These are phyloP conservation scores for Cantharis rufa DNA, from an alignment of 2,888 invertebrate species.

Conservation along the genomic window DNA sequence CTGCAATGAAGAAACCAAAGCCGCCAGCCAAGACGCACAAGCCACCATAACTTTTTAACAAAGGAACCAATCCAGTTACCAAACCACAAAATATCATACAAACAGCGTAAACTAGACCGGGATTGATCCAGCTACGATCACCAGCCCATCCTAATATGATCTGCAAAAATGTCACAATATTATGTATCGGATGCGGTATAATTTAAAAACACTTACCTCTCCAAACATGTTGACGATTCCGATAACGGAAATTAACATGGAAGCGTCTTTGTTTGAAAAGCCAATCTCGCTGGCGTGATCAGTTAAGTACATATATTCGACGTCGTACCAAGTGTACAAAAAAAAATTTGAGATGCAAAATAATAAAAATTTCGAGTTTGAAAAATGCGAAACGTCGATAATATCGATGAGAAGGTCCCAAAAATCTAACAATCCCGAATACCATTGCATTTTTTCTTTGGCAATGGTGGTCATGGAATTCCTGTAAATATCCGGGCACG, in stretches of 20 bases:
- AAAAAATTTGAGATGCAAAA: slow-evolving; percentile 89
- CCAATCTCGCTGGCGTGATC: slow-evolving; percentile 78
- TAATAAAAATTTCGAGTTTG: slow-evolving; percentile 71
- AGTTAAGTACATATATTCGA: slow-evolving; percentile 88
- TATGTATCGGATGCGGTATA: not conserved
- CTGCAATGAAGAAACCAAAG: slow-evolving; percentile 89
- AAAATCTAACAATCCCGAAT: slow-evolving; percentile 75
- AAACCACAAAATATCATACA: slow-evolving; percentile 77
- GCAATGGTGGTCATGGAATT: slow-evolving; percentile 85
- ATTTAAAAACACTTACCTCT: slow-evolving; percentile 66
- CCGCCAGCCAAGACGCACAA: slow-evolving; percentile 72
- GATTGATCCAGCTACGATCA: slow-evolving; percentile 78
- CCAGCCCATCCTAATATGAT: slow-evolving; percentile 86
- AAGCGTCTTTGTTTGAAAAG: slow-evolving; percentile 72
- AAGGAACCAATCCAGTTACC: slow-evolving; percentile 69
- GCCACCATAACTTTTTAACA: slow-evolving; percentile 60
- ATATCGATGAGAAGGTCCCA: slow-evolving; percentile 78
- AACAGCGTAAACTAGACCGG: slow-evolving; percentile 77
- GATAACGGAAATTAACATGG: slow-evolving; percentile 83
- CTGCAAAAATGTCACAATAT: slow-evolving; percentile 56
- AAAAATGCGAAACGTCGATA: slow-evolving; percentile 80
- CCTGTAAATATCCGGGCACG: slow-evolving; percentile 88
- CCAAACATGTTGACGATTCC: slow-evolving; percentile 88
- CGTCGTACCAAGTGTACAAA: slow-evolving; percentile 91
- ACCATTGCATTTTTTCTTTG: slow-evolving; percentile 78